phyloP scores from a whole-genome alignment of 2,888 invertebrate species.

The Pristionchus japonicus region DNA sequence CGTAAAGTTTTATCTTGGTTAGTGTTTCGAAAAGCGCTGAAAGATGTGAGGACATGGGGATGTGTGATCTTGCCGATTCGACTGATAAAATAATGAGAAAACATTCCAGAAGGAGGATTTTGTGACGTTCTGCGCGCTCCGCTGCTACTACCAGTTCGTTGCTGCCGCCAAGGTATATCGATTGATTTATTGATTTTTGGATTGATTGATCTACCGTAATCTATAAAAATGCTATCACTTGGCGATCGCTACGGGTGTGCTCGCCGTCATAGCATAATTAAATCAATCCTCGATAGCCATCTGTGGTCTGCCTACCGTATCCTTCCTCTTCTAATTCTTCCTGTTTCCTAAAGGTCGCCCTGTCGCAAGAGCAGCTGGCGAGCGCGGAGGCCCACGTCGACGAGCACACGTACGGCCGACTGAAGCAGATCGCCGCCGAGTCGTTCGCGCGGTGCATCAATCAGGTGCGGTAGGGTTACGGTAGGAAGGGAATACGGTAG shows the following conservation, averaged over 20 bases:
- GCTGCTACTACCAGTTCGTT: constrained; percentile 90
- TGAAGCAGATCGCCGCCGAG: constrained; percentile 68
- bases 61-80: background rate
- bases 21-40: background rate
- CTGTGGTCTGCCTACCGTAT: background rate
- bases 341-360: constrained; percentile 50
- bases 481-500: background rate
- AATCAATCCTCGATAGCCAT: background rate
- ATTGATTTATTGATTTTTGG: background rate
- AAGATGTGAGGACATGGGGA: no score
- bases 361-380: constrained; percentile 63
- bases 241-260: background rate
- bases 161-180: constrained; percentile 79
- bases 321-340: background rate
- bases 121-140: constrained; percentile 86
- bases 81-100: background rate
- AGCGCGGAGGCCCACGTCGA: constrained; percentile 65
- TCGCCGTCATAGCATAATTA: background rate
- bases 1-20: no score
- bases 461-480: constrained; percentile 54
- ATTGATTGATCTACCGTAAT: background rate
- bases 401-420: constrained; percentile 60
- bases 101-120: constrained; percentile 73
- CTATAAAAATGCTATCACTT: background rate
- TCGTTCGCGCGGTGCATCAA: constrained; percentile 66